Evolutionary conservation across 2,888 invertebrate species (phyloP), one percentile per base, ranked within the genome.

Genomic region (Aleiodes alternator): DNA sequence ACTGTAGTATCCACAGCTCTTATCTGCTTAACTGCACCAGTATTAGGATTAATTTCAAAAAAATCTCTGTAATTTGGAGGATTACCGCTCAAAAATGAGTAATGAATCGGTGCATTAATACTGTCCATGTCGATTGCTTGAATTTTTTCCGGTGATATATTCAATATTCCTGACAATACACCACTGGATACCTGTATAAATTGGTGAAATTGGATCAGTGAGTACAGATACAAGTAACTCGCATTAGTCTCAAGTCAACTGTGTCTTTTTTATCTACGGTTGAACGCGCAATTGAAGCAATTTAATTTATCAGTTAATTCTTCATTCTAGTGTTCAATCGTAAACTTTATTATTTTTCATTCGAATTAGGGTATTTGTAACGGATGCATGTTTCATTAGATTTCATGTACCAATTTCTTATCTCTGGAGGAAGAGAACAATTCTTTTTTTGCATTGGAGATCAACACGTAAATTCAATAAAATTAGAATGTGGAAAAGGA

Each of bases 41-140:
- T 94, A 73, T 93, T 93, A 0, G 93, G 92, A 87, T 97, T 95
- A 82, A 97, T 96, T 79, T 94, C 93, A 90, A 97, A 97, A 89
- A 95, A 97, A 11, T 94, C 94, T 0, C 91, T 90, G 90, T 94
- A 97, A 75, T 93, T 93, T 8, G 93, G 91, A 0, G 97, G 97
- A 80, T 92, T 93, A 0, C 97, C 97, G 79, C 94, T 95, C 12
- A 95, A 92, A 85, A 97, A 96, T 74, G 93, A 94, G 88, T 97
- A 97, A 71, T 92, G 92, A 78, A 97, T 96, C 0, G 95, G 94
- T 0, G 96, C 93, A 85, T 96, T 95, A 59, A 97, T 92, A 0
- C 96, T 96, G 86, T 97, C 97, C 93, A 96, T 94, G 89, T 97
- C 97, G 0, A 96, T 94, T 0, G 97, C 97, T 90, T 96, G 96